Evolutionary conservation across 1,140 invertebrate species (phyloP).

Genomic region (Fopius arisanus): DNA sequence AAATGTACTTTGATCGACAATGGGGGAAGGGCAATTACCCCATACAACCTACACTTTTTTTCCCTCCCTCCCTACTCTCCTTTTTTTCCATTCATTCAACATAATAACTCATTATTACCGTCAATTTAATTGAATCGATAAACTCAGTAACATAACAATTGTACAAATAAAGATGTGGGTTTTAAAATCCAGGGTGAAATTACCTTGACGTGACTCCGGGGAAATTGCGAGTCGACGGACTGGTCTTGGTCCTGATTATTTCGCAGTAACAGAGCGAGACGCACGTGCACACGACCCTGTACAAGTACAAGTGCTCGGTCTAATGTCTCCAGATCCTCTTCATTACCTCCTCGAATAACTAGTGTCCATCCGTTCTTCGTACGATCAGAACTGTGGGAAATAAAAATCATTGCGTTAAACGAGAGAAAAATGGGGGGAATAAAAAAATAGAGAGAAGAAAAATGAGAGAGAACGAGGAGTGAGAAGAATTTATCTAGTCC

Average conservation of each 20-base stretch:
- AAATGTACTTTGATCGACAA: conserved; percentile 26
- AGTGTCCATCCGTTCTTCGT: conserved; percentile 52
- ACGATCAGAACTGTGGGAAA: conserved; percentile 46
- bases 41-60: neutral
- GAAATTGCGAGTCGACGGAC: conserved; percentile 43
- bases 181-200: conserved; percentile 25
- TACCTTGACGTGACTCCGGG: conserved; percentile 51
- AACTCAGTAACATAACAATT: neutral
- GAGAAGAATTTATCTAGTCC: neutral
- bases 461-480: neutral
- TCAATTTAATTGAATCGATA: conserved; percentile 21
- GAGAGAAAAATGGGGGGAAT: neutral
- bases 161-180: neutral
- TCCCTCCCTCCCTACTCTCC: neutral
- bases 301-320: conserved; percentile 50
- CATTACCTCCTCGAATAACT: conserved; percentile 42
- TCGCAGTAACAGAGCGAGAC: conserved; percentile 44
- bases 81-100: conserved; percentile 14
- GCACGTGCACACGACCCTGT: conserved; percentile 45
- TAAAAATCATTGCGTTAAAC: conserved; percentile 12
- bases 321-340: conserved; percentile 48
- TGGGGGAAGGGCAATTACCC: conserved; percentile 23
- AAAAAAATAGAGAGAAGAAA: neutral
- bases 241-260: conserved; percentile 34
- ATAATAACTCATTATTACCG: conserved; percentile 28